phyloP scores from a whole-genome alignment of 2,113 vertebrate genomes.

The Planiliza haematocheilus region DNA sequence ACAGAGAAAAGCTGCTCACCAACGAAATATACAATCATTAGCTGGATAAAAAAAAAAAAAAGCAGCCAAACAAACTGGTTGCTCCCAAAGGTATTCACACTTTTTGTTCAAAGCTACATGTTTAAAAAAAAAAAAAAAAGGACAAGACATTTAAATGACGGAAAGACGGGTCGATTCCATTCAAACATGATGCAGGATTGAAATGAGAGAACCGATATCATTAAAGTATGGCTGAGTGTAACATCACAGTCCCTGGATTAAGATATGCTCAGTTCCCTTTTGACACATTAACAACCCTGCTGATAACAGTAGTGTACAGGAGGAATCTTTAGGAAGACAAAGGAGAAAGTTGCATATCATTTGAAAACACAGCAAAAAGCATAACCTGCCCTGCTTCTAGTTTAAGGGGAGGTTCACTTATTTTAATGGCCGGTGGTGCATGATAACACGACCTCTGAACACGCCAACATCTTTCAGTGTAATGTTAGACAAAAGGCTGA shows the following conservation, averaged over 20 bases:
- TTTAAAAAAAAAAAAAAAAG: slow-evolving; percentile 50
- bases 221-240: slow-evolving; percentile 32
- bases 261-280: slow-evolving; percentile 60
- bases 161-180: slow-evolving; percentile 9
- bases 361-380: slow-evolving; percentile 36
- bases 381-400: not conserved
- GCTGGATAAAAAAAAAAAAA: slow-evolving; percentile 54
- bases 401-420: not conserved
- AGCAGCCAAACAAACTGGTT: slow-evolving; percentile 41
- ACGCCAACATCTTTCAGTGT: not conserved
- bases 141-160: slow-evolving; percentile 23
- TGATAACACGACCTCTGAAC: not conserved
- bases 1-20: slow-evolving; percentile 62
- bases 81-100: slow-evolving; percentile 45
- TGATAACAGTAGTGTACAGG: slow-evolving; percentile 57
- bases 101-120: slow-evolving; percentile 48
- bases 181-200: slow-evolving; percentile 15
- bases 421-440: not conserved
- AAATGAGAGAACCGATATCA: slow-evolving; percentile 12
- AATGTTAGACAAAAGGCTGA: slow-evolving; percentile 2
- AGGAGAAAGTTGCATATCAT: slow-evolving; percentile 47
- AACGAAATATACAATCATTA: slow-evolving; percentile 73
- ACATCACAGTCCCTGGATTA: slow-evolving; percentile 44
- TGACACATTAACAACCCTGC: slow-evolving; percentile 39
- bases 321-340: slow-evolving; percentile 56